These are phyloP conservation scores for Ceyx margarethae DNA, from an alignment of 2,113 vertebrate genomes.

Conservation along the genomic window DNA sequence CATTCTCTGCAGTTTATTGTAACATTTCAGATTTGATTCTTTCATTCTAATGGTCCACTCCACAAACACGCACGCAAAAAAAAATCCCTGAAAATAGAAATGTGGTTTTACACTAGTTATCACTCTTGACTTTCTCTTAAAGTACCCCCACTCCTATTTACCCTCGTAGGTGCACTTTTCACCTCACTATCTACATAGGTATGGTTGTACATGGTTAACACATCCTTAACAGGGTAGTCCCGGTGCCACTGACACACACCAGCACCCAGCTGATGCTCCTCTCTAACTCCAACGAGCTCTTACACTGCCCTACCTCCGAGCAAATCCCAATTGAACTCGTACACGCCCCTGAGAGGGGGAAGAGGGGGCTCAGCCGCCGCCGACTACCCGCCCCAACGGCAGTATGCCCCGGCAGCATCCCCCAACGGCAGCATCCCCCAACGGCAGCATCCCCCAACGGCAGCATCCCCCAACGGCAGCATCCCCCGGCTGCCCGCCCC, in stretches of 20 bases:
- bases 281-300: not conserved
- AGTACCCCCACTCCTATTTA: too few species aligned
- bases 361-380: not conserved
- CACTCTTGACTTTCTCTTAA: not conserved
- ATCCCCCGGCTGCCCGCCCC: too few species aligned
- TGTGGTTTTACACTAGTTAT: not conserved
- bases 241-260: not conserved
- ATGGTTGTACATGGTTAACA: fast-evolving
- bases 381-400: not conserved
- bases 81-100: not conserved
- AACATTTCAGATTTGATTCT: not conserved
- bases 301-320: too few species aligned
- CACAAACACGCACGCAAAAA: too few species aligned
- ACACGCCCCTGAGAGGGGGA: not conserved
- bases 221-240: too few species aligned
- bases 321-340: not conserved
- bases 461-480: too few species aligned
- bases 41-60: too few species aligned
- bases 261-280: not conserved
- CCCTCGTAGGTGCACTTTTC: too few species aligned
- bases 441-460: too few species aligned
- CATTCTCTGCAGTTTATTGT: fast-evolving
- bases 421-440: too few species aligned
- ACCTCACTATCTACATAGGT: fast-evolving
- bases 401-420: too few species aligned